Evolutionary conservation across 2,113 vertebrate genomes (phyloP), one percentile per base, ranked within the genome.

Genomic region (Beaufortia kweichowensis): DNA sequence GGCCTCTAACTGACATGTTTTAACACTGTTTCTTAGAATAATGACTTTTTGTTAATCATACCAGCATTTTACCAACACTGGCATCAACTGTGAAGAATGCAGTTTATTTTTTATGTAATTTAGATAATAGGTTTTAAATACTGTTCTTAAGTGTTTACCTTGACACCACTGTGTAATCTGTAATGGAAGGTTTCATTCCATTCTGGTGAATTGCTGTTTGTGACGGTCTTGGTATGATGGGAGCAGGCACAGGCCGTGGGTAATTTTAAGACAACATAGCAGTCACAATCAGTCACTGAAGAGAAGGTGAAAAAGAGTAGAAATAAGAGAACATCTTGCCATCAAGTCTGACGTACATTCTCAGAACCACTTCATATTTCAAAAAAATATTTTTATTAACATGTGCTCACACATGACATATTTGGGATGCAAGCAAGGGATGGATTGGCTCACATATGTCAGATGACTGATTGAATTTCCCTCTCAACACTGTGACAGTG

Each of bases 141-240:
- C 6, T 39, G 35, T 39, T 39, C 1, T 43, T 9, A 12, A 43
- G 41, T 1, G 0, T 75, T 81, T 23, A 95, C 95, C 92, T 96
- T 95, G 50, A 94, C 86, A 14, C 89, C 87, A 31, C 84, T 90
- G 71, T 92, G 91, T 0, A 95, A 83, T 78, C 91, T 91, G 55
- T 93, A 96, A 71, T 74, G 86, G 82, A 96, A 95, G 26, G 85
- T 91, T 80, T 96, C 93, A 7, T 96, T 93, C 95, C 95, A 96
- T 10, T 91, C 86, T 0, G 95, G 95, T 59, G 90, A 84, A 82
- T 84, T 87, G 60, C 63, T 84, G 83, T 95, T 92, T 48, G 82
- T 77, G 39, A 95, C 86, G 2, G 91, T 94, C 73, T 79, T 90
- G 6, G 95, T 96, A 64, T 88, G 89, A 65, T 84, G 73, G 1